Evolutionary conservation across 1,140 invertebrate species (phyloP).

Genomic region (Aphaenogaster rudis): DNA sequence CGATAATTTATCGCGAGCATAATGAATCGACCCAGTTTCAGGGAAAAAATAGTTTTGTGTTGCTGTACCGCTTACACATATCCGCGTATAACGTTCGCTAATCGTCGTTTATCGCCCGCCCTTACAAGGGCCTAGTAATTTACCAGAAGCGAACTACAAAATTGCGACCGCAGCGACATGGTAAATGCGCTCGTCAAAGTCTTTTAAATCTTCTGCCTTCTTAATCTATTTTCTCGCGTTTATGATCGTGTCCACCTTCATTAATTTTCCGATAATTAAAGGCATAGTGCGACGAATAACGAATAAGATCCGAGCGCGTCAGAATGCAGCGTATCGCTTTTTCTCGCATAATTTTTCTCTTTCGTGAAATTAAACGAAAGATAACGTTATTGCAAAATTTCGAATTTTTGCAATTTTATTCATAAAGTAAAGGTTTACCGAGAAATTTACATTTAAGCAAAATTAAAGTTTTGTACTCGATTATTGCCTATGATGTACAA

Average conservation of each 20-base stretch:
- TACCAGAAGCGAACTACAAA: conserved; percentile 12
- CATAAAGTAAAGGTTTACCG: not conserved
- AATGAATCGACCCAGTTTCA: conserved; percentile 34
- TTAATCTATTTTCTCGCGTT: conserved; percentile 43
- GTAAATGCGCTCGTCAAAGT: conserved; percentile 19
- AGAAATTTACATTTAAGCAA: conserved; percentile 9
- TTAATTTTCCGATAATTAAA: conserved; percentile 61
- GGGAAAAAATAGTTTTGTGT: not conserved
- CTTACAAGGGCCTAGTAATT: conserved; percentile 4
- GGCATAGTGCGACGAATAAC: not conserved
- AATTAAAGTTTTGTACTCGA: not conserved
- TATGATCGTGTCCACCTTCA: conserved; percentile 35
- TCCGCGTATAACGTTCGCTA: not conserved
- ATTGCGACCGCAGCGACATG: conserved; percentile 11
- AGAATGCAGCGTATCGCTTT: not conserved
- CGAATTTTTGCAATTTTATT: conserved; percentile 12
- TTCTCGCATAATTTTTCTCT: conserved; percentile 4
- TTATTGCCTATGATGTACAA: not conserved
- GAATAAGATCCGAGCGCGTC: not conserved
- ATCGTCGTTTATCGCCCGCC: conserved; percentile 12
- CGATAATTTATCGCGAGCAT: conserved; percentile 26
- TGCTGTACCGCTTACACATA: not conserved
- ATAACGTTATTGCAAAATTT: conserved; percentile 1
- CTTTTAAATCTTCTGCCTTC: conserved; percentile 23
- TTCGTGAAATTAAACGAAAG: not conserved